A percentile compares a stretch with the other conserved stretches of the same genome.
Evolutionary conservation across 2,888 invertebrate species (phyloP).

Genomic region (Stenichneumon culpator): DNA sequence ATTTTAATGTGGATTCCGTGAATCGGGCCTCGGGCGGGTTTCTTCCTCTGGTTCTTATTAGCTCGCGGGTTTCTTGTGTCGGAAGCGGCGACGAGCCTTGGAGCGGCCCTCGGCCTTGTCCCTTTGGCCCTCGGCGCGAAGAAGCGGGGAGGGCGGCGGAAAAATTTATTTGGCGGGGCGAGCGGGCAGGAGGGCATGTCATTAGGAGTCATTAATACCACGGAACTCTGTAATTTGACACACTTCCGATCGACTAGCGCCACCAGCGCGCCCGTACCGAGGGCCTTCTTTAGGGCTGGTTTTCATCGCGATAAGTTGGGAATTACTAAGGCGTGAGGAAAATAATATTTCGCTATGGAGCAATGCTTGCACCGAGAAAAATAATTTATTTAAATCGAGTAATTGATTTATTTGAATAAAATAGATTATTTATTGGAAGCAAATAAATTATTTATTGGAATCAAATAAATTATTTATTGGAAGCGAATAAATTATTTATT

Average conservation of each 20-base stretch:
- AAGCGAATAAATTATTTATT: too few relatives aligned
- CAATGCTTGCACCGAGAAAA: too few relatives aligned
- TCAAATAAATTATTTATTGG: too few relatives aligned
- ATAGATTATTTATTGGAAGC: too few relatives aligned
- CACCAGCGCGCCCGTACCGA: conserved; percentile 79
- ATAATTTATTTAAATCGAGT: too few relatives aligned
- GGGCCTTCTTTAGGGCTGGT: conserved; percentile 69
- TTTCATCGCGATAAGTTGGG: conserved; percentile 52
- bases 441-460: too few relatives aligned
- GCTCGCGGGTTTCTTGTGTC: conserved; percentile 13
- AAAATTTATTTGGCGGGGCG: conserved; percentile 5
- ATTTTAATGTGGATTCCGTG: conserved; percentile 84
- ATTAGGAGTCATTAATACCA: conserved; percentile 84
- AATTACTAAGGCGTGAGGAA: conserved; percentile 25
- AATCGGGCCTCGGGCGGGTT: conserved; percentile 74
- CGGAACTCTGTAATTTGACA: conserved; percentile 85
- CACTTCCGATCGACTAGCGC: conserved; percentile 84
- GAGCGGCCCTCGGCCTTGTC: conserved; percentile 18
- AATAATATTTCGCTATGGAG: conserved; percentile 35
- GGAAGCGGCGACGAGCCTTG: conserved; percentile 50
- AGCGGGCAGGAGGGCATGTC: conserved; percentile 79
- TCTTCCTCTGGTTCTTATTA: conserved; percentile 55
- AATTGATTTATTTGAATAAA: too few relatives aligned
- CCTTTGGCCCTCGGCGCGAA: background rate
- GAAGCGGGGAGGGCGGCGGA: conserved; percentile 21